Conservation (phyloP, 2,888 invertebrate species). For the Cantharis rufa region DNA sequence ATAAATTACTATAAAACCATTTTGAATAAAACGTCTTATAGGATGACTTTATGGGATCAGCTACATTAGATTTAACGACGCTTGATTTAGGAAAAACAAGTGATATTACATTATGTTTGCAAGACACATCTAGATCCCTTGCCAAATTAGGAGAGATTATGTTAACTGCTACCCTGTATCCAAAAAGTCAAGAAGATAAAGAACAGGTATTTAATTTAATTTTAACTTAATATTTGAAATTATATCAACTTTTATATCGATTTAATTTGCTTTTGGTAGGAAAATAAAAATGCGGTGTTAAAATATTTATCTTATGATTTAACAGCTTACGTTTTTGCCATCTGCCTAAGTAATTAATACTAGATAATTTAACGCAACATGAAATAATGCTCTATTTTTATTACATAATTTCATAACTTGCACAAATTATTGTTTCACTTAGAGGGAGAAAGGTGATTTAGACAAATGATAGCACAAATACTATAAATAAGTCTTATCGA, state of each 20-base stretch:
- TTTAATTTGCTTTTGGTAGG: not conserved
- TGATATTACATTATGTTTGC: slow-evolving; percentile 79
- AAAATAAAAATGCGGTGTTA: not conserved
- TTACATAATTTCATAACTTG: not conserved
- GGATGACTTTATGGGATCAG: slow-evolving; percentile 98
- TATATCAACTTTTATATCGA: not conserved
- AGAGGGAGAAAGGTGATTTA: not conserved
- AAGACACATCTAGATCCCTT: slow-evolving; percentile 73
- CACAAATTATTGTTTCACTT: not conserved
- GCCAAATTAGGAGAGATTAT: slow-evolving; percentile 80
- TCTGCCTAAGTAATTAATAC: not conserved
- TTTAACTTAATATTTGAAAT: not conserved
- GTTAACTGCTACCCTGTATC: slow-evolving; percentile 84
- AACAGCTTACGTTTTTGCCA: not conserved
- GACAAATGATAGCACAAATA: not conserved
- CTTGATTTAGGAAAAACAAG: slow-evolving; percentile 77
- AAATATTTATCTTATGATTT: not conserved
- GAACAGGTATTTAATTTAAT: slow-evolving; percentile 73
- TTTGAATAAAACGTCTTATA: slow-evolving; percentile 50
- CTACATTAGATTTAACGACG: slow-evolving; percentile 80
- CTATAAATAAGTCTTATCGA: not conserved
- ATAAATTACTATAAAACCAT: too few relatives aligned
- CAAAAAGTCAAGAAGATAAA: slow-evolving; percentile 91
- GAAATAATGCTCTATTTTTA: not conserved
- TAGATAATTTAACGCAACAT: not conserved